A percentile compares a stretch with the other conserved stretches of the same genome.
Conservation (phyloP, 2,113 vertebrate genomes). For the Sphyrna mokarran region DNA sequence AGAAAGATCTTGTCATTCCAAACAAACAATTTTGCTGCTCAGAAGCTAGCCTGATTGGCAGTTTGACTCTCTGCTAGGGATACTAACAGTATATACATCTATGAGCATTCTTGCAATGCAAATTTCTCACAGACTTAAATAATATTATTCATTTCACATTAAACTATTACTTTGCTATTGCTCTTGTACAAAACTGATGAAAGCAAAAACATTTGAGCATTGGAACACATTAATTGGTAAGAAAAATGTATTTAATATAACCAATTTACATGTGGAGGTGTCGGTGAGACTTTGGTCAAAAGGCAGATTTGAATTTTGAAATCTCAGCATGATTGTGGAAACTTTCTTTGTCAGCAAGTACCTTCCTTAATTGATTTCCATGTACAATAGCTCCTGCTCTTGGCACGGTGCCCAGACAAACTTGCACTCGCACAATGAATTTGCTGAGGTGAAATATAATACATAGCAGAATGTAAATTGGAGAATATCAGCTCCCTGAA, state of each 20-base stretch:
- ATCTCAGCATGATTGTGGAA: background rate
- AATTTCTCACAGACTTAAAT: background rate
- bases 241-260: background rate
- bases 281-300: background rate
- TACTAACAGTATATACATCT: background rate
- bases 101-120: background rate
- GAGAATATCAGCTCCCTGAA: background rate
- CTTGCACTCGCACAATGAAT: background rate
- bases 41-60: background rate
- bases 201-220: background rate
- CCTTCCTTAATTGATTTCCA: background rate
- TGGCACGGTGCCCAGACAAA: background rate
- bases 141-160: background rate
- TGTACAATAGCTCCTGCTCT: background rate
- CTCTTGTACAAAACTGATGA: background rate
- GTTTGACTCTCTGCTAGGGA: background rate
- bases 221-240: background rate
- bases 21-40: background rate
- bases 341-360: background rate
- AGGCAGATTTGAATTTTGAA: background rate
- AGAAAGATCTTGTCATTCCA: background rate
- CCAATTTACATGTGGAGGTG: background rate
- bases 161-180: background rate
- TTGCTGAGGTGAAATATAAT: background rate
- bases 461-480: background rate